Evolutionary conservation across 1,140 invertebrate species (phyloP).

Genomic region (Aphaenogaster ashmeadi): DNA sequence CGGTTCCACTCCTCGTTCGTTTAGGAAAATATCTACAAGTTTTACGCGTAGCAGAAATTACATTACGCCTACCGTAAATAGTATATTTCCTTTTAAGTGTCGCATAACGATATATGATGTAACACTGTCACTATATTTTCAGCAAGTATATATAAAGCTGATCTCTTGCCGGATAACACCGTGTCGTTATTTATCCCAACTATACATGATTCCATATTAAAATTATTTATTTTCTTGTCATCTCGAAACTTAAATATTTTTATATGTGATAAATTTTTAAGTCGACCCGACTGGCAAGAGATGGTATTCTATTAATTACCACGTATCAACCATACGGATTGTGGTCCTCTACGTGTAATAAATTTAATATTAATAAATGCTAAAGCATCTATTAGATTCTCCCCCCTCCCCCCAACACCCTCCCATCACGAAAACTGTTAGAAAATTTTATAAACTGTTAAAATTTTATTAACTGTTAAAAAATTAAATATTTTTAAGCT

Average conservation of each 20-base stretch:
- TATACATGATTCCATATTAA: not conserved
- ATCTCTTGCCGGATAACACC: not conserved
- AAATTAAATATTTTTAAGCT: slow-evolving; percentile 1
- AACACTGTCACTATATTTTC: not conserved
- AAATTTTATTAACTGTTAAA: no score
- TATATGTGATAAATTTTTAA: no score
- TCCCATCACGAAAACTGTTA: no score
- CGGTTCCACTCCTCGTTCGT: slow-evolving; percentile 29
- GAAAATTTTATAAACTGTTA: no score
- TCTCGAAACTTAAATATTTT: slow-evolving; percentile 3
- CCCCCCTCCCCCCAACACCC: no score
- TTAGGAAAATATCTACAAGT: slow-evolving; percentile 36
- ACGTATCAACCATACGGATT: no score
- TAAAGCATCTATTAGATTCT: no score
- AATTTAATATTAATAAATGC: no score
- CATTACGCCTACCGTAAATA: slow-evolving; percentile 2
- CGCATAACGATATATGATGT: slow-evolving; percentile 3
- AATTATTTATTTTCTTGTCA: not conserved
- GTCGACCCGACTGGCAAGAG: no score
- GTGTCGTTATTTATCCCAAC: not conserved
- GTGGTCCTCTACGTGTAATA: no score
- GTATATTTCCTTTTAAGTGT: not conserved
- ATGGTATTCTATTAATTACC: no score
- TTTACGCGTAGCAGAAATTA: slow-evolving; percentile 12
- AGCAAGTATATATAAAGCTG: not conserved